Conservation (phyloP, 2,888 invertebrate species). For the Halictus quadricinctus region DNA sequence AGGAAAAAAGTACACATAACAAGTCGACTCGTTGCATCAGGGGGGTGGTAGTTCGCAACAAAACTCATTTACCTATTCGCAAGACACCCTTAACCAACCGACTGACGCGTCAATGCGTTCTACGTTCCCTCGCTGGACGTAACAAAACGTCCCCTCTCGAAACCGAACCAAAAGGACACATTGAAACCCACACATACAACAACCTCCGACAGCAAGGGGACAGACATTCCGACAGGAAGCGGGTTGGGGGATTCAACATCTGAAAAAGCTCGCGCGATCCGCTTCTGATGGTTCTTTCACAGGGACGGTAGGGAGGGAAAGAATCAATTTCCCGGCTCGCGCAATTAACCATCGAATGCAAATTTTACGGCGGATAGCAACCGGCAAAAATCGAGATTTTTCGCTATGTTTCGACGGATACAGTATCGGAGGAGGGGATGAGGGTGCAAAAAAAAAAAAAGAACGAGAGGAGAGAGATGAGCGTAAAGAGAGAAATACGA, state of each 20-base stretch:
- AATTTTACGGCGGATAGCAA: constrained; percentile 48
- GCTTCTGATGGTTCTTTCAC: neutral
- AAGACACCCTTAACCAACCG: neutral
- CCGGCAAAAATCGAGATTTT: constrained; percentile 42
- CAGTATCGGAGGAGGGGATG: constrained; percentile 26
- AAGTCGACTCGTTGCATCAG: constrained; percentile 5
- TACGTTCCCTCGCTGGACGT: neutral
- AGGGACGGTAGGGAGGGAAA: neutral
- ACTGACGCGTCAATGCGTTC: constrained; percentile 2
- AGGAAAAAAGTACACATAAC: neutral
- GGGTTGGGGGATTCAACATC: neutral
- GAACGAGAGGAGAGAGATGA: neutral
- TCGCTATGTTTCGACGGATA: constrained; percentile 6
- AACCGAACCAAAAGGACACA: neutral
- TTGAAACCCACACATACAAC: neutral
- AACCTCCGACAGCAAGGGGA: neutral
- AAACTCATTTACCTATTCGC: neutral
- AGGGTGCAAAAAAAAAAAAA: neutral
- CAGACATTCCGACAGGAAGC: neutral
- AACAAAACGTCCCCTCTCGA: neutral
- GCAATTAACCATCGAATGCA: constrained; percentile 54
- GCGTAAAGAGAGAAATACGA: constrained; percentile 13
- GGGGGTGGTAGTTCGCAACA: neutral
- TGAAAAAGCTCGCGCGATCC: neutral
- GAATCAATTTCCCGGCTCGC: constrained; percentile 40